phyloP scores from a whole-genome alignment of 2,113 vertebrate species.

The Callospermophilus lateralis region DNA sequence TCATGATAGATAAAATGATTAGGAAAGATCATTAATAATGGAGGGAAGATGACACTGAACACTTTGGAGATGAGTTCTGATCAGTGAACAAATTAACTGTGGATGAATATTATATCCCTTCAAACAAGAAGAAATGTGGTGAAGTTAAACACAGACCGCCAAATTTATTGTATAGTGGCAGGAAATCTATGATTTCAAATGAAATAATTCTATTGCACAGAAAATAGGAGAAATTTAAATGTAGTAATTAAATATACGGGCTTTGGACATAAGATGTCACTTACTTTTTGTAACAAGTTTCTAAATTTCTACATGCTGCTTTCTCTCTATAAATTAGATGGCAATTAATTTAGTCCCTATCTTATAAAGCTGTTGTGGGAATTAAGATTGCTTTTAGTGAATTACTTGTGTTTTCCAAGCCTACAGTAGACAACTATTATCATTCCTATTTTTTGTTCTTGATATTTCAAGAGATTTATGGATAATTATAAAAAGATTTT shows the following conservation, averaged over 20 bases:
- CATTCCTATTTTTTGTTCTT: neutral
- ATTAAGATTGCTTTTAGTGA: neutral
- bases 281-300: neutral
- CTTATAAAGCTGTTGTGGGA: neutral
- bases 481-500: neutral
- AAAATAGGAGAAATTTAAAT: neutral
- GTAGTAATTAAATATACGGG: neutral
- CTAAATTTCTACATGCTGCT: neutral
- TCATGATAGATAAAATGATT: neutral
- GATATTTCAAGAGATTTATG: neutral
- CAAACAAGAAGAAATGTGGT: neutral
- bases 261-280: neutral
- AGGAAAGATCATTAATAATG: neutral
- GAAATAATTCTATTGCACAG: accelerated
- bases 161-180: neutral
- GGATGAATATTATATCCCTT: neutral
- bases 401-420: neutral
- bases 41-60: neutral
- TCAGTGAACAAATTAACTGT: neutral
- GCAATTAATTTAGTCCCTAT: neutral
- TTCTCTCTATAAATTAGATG: neutral
- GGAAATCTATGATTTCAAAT: neutral
- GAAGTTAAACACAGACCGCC: neutral
- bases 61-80: neutral
- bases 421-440: neutral